phyloP scores from a whole-genome alignment of 2,113 vertebrate species.

The Antechinus flavipes region DNA sequence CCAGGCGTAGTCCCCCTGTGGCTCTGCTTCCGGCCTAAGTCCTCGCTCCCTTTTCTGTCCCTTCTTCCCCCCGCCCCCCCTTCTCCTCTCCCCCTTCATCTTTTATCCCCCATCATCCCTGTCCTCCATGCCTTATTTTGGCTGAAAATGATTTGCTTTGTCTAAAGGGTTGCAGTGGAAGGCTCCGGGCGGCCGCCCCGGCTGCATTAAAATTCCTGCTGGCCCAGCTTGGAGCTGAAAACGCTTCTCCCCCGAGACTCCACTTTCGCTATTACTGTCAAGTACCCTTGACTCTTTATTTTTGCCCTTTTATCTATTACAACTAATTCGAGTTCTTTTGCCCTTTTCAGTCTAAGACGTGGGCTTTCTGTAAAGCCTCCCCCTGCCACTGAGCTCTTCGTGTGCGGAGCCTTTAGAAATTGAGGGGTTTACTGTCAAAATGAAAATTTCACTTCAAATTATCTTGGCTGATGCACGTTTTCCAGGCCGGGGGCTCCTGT shows the following conservation, averaged over 20 bases:
- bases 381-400: slow-evolving; percentile 86
- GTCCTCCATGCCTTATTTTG: slow-evolving; percentile 60
- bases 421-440: slow-evolving; percentile 97
- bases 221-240: slow-evolving; percentile 84
- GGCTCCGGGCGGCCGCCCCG: slow-evolving; percentile 83
- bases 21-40: neutral
- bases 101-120: slow-evolving; percentile 11
- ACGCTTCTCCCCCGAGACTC: slow-evolving; percentile 91
- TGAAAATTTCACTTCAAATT: slow-evolving; percentile 97
- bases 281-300: slow-evolving; percentile 98
- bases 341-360: slow-evolving; percentile 98
- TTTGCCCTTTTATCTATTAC: slow-evolving; percentile 99
- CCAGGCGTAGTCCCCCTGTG: neutral
- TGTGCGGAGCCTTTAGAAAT: slow-evolving; percentile 90
- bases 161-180: slow-evolving; percentile 82
- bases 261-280: slow-evolving; percentile 99
- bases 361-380: slow-evolving; percentile 91
- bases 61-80: neutral
- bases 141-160: slow-evolving; percentile 85
- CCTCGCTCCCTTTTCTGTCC: neutral
- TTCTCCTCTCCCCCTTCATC: slow-evolving; percentile 6
- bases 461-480: slow-evolving; percentile 93
- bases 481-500: slow-evolving; percentile 91
- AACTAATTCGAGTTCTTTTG: slow-evolving; percentile 99
- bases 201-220: slow-evolving; percentile 96